Conservation (phyloP, 2,113 vertebrate species). For the Erpornis zantholeuca region DNA sequence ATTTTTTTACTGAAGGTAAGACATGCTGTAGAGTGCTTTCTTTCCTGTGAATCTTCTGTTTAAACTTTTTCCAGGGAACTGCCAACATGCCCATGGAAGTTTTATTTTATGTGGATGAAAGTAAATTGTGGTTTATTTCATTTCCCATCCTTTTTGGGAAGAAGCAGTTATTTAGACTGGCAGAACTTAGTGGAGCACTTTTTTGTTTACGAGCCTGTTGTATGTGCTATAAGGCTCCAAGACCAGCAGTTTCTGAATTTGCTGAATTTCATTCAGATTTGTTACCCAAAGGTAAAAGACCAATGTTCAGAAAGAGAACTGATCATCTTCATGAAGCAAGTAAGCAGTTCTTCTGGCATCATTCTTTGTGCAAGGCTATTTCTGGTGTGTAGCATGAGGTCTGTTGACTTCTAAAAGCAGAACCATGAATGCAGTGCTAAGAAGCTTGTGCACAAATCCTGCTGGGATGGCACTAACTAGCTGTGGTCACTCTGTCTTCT, state of each 20-base stretch:
- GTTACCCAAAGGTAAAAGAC: neutral
- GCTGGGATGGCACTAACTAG: neutral
- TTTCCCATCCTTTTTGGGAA: neutral
- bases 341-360: neutral
- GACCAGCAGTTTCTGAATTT: neutral
- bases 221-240: neutral
- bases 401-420: neutral
- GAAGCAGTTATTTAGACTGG: neutral
- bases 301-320: neutral
- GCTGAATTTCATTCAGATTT: neutral
- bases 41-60: neutral
- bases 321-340: neutral
- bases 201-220: neutral
- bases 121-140: neutral
- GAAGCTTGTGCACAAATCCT: neutral
- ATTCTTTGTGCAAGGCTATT: neutral
- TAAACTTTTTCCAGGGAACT: neutral
- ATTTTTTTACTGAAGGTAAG: slow-evolving; percentile 93
- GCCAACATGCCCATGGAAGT: neutral
- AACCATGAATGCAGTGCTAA: fast-evolving
- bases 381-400: neutral
- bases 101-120: neutral
- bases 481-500: neutral
- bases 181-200: neutral
- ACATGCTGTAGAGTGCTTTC: neutral